These are phyloP conservation scores for Lamellibrachia columna DNA, from an alignment of 2,888 invertebrate species.

Conservation along the genomic window DNA sequence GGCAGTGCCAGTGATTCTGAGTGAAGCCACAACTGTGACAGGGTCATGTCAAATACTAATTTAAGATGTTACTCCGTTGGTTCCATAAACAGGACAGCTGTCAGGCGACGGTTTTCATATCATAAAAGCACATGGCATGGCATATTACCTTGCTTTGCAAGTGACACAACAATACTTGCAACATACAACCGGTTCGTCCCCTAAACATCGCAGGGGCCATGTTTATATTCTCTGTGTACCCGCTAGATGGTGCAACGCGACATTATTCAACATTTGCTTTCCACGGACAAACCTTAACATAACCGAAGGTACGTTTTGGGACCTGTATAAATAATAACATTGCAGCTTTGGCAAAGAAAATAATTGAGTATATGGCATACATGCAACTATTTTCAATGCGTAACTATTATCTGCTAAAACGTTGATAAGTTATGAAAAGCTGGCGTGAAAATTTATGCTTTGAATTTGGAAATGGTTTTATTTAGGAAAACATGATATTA, in stretches of 20 bases:
- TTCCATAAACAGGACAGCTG: neutral
- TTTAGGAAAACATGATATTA: neutral
- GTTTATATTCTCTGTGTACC: neutral
- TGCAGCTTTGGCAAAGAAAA: neutral
- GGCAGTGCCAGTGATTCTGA: too few species aligned
- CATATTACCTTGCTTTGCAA: slow-evolving; percentile 3
- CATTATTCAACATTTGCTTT: neutral
- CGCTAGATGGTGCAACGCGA: neutral
- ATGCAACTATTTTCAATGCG: neutral
- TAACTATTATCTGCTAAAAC: neutral
- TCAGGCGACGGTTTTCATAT: neutral
- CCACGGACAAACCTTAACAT: neutral
- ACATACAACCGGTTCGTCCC: slow-evolving; percentile 16
- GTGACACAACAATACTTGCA: slow-evolving; percentile 7
- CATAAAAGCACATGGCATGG: neutral
- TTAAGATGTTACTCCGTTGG: neutral
- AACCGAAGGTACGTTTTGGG: neutral
- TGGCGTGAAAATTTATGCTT: neutral
- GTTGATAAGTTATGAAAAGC: neutral
- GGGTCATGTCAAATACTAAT: neutral
- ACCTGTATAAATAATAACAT: neutral
- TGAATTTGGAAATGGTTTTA: neutral
- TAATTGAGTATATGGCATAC: neutral
- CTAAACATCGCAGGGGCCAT: slow-evolving; percentile 16
- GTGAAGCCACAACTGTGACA: neutral